Evolutionary conservation across 2,888 invertebrate species (phyloP), one percentile per base, ranked within the genome.

Genomic region (Chydorus sphaericus): DNA sequence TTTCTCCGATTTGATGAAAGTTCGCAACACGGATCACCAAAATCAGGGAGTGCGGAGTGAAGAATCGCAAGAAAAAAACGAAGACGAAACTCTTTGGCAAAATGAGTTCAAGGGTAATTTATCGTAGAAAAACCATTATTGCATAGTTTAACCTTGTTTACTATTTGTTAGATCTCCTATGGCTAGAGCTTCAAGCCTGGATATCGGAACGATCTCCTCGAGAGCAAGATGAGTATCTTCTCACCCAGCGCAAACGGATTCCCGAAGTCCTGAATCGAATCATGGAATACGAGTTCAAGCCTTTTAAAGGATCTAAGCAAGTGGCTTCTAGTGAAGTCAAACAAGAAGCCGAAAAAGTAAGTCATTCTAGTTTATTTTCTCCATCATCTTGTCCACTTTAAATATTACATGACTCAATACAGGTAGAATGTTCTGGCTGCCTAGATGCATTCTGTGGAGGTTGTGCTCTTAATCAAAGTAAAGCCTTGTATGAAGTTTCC

Each of bases 31-130:
- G 31, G 69, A 69, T 1, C n/a, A n/a, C n/a, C n/a, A n/a, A n/a
- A n/a, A n/a, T n/a, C n/a, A n/a, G n/a, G 66, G 65, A 55, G 66
- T 67, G 59, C 64, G 65, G 20, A 63, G 62, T 48, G 60, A 62
- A 52, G 58, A 57, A n/a, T 26, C n/a, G 20, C 55, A 59, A 51
- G 60, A 61, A 57, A 61, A 60, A 66, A 87, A 87, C 63, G 79
- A 81, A 61, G 90, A 92, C 68, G 89, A 91, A 67, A 81, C 85
- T 59, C 74, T 85, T 44, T 91, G 87, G 85, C 88, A 89, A 70
- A 88, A 84, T 62, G 85, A 88, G 72, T 44, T 44, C 23, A 44
- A 44, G 28, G 44, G 44, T 44, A 44, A n/a, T n/a, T n/a, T n/a
- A 71, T 88, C 52, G 88, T 88, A 70, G 91, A 92, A 71, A 75